Evolutionary conservation across 2,113 vertebrate genomes (phyloP), one percentile per base, ranked within the genome.

Genomic region (Upupa epops): DNA sequence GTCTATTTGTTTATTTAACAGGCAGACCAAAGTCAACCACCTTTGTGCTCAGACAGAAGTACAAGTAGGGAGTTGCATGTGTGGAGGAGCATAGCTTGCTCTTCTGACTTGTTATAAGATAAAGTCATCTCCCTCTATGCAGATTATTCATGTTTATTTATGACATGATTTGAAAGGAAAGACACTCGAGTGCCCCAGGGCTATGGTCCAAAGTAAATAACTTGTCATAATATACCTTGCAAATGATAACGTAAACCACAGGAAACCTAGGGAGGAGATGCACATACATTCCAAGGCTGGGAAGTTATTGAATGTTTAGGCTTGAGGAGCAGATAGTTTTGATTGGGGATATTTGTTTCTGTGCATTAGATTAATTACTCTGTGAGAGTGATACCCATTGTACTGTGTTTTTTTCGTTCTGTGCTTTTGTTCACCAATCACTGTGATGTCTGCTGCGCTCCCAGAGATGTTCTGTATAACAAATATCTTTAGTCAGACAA

Each of bases 301-400:
- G 93, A 95, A 95, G 86, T 95, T 96, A 93, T 91, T 95, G 93
- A 94, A 95, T 96, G 96, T 95, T 96, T 96, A 96, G 94, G 81
- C 88, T 95, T 83, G 84, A 88, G 92, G 59, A 95, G 59, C 88
- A 96, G 90, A 93, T 94, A 96, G 93, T 96, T 96, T 95, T 95
- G 92, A 94, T 86, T 94, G 54, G 70, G 66, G 70, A 88, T 86
- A 88, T 84, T 94, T 94, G 94, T 96, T 96, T 93, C 94, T 93
- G 54, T 81, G 18, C 21, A 32, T 74, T 93, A 78, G 86, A 93
- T 93, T 42, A 92, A 96, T 92, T 82, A 55, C 86, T 89, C 83
- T 76, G 51, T 36, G 22, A 59, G 61, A 96, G 63, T 70, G 90
- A 94, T 86, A 92, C 79, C 80, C 86, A 89, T 93, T 90, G 90